Percentiles rank a stretch among this genome's conserved stretches.
phyloP scores from a whole-genome alignment of 92 coral and sea anemone genomes.

The Phenganax marumi region DNA sequence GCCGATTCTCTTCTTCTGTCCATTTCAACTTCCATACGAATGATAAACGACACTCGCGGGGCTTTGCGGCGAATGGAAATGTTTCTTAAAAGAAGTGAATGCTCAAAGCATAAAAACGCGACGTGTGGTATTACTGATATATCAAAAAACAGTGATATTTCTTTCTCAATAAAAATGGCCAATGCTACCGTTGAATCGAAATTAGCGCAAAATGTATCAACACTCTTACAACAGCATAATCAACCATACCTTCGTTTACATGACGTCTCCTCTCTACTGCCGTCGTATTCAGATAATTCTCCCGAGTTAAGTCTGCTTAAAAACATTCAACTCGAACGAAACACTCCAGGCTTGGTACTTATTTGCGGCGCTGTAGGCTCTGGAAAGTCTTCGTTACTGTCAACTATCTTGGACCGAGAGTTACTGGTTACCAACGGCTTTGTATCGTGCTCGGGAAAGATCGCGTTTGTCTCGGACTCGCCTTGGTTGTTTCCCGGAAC shows the following conservation, averaged over 20 bases:
- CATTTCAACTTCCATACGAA: conserved; percentile 4
- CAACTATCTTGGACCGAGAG: conserved; percentile 24
- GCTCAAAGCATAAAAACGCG: background rate
- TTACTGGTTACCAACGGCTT: conserved; percentile 13
- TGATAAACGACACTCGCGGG: background rate
- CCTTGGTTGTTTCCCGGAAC: conserved; percentile 48
- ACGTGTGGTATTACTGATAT: background rate
- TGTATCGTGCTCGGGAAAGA: conserved; percentile 7
- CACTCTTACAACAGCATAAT: background rate
- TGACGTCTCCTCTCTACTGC: conserved; percentile 1
- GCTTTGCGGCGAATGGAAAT: conserved; percentile 10
- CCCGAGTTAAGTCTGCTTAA: background rate
- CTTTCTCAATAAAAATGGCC: no score
- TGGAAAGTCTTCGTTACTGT: conserved; percentile 39
- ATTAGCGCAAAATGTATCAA: background rate
- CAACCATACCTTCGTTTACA: background rate
- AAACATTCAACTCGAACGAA: background rate
- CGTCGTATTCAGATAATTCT: background rate
- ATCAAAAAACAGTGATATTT: background rate
- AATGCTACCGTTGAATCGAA: background rate
- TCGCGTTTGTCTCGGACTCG: conserved; percentile 30
- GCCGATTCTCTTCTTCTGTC: background rate
- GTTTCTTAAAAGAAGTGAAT: background rate
- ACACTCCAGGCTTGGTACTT: conserved; percentile 14
- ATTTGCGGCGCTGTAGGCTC: conserved; percentile 41